Percentiles rank a stretch among this genome's conserved stretches.
Conservation (phyloP, 2,797 vertebrate species). For the Micropoecilia bifurca region DNA sequence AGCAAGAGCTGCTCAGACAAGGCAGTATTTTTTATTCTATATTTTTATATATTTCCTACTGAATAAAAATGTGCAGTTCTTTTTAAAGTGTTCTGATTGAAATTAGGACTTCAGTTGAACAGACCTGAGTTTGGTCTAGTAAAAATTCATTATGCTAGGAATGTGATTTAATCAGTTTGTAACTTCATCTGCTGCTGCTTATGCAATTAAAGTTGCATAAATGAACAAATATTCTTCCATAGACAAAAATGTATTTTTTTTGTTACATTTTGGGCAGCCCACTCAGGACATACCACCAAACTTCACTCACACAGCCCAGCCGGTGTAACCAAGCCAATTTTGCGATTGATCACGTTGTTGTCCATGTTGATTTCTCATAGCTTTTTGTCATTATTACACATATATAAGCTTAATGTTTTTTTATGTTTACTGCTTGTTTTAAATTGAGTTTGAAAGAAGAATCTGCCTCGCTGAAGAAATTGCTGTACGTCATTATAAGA, state of each 20-base stretch:
- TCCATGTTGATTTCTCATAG: constrained; percentile 62
- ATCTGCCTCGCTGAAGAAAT: constrained; percentile 63
- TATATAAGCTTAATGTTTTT: constrained; percentile 43
- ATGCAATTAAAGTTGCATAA: constrained; percentile 26
- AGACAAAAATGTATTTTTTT: neutral
- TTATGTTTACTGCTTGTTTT: constrained; percentile 47
- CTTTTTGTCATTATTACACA: constrained; percentile 50
- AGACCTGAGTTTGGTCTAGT: neutral
- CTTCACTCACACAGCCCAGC: constrained; percentile 42
- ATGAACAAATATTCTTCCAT: neutral
- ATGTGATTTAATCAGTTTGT: neutral
- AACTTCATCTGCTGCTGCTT: constrained; percentile 19
- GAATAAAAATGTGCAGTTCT: neutral
- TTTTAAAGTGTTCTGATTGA: constrained; percentile 28
- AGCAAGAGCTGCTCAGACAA: constrained; percentile 13
- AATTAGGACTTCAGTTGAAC: constrained; percentile 1
- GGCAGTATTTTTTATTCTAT: constrained; percentile 27
- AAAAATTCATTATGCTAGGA: neutral
- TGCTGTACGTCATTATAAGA: constrained; percentile 55
- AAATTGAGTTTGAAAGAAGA: constrained; percentile 49
- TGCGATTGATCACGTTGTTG: constrained; percentile 39
- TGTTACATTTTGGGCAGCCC: neutral
- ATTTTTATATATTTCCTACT: constrained; percentile 10
- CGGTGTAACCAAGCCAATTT: constrained; percentile 47
- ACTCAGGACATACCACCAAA: constrained; percentile 73